Percentiles rank a stretch among this genome's conserved stretches.
phyloP scores from a whole-genome alignment of 2,888 invertebrate species.

The Tricholauxania praeusta region DNA sequence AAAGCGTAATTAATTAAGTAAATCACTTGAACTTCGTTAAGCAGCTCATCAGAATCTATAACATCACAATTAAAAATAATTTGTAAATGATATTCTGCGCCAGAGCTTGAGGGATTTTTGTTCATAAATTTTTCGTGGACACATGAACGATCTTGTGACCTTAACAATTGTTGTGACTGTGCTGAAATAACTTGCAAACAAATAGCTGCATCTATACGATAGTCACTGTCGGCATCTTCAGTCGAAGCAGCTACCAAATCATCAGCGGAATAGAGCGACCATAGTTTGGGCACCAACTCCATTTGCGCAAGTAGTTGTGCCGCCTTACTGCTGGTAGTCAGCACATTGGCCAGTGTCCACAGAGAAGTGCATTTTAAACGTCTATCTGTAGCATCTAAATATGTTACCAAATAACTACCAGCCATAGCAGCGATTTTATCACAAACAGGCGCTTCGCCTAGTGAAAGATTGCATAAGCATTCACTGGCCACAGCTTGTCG shows the following conservation, averaged over 20 bases:
- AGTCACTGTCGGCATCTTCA: conserved; percentile 43
- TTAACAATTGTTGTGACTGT: conserved; percentile 42
- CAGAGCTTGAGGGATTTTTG: conserved; percentile 52
- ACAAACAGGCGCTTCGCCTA: conserved; percentile 61
- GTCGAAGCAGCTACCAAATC: conserved; percentile 33
- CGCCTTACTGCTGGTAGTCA: conserved; percentile 57
- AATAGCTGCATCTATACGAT: conserved; percentile 56
- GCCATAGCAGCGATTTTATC: conserved; percentile 61
- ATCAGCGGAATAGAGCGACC: conserved; percentile 51
- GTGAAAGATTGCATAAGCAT: conserved; percentile 64
- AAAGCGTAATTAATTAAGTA: conserved; percentile 50
- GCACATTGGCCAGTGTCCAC: conserved; percentile 63
- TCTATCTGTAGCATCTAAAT: conserved; percentile 55
- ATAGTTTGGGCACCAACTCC: conserved; percentile 60
- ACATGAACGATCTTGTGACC: conserved; percentile 49
- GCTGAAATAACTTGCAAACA: conserved; percentile 55
- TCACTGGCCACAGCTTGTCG: conserved; percentile 61
- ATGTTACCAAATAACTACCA: conserved; percentile 64
- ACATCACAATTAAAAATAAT: conserved; percentile 53
- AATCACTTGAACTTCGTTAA: conserved; percentile 42
- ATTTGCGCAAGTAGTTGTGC: conserved; percentile 56
- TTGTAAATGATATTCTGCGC: conserved; percentile 56
- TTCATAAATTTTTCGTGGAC: conserved; percentile 50
- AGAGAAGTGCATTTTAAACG: conserved; percentile 58
- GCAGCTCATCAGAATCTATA: conserved; percentile 33